Evolutionary conservation across 2,888 invertebrate species (phyloP).

Genomic region (Eurois occulta): DNA sequence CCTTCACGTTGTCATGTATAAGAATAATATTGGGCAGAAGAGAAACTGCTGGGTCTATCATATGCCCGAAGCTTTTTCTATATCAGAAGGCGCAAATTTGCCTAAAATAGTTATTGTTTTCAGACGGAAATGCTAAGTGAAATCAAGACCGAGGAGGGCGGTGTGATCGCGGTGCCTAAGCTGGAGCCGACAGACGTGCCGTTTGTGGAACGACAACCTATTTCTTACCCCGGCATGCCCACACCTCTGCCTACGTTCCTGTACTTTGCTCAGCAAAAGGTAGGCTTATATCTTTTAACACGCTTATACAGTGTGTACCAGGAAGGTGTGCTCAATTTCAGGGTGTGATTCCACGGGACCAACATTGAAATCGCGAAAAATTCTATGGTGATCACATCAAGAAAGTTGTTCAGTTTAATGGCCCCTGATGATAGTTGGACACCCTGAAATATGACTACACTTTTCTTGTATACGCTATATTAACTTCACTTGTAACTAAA

Average conservation of each 20-base stretch:
- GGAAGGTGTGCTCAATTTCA: no score
- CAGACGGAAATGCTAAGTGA: slow-evolving; percentile 82
- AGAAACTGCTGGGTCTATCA: background rate
- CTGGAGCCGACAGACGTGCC: slow-evolving; percentile 88
- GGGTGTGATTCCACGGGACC: no score
- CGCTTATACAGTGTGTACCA: background rate
- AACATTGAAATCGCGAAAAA: no score
- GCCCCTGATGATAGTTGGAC: no score
- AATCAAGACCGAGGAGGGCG: slow-evolving; percentile 88
- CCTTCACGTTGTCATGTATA: background rate
- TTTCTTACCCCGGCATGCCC: slow-evolving; percentile 86
- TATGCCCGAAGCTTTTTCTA: background rate
- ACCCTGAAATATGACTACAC: no score
- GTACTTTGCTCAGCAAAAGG: slow-evolving; percentile 93
- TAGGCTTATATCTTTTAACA: background rate
- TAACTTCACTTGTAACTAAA: no score
- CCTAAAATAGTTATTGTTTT: background rate
- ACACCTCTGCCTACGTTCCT: slow-evolving; percentile 93
- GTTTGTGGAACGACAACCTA: slow-evolving; percentile 90
- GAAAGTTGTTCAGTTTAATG: no score
- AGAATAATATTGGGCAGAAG: background rate
- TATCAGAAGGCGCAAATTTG: background rate
- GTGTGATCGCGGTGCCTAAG: slow-evolving; percentile 74
- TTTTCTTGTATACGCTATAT: no score
- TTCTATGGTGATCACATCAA: no score